A percentile compares a stretch with the other conserved stretches of the same genome.
Evolutionary conservation across 1,140 invertebrate genomes (phyloP).

Genomic region (Hydropsyche tenuis): DNA sequence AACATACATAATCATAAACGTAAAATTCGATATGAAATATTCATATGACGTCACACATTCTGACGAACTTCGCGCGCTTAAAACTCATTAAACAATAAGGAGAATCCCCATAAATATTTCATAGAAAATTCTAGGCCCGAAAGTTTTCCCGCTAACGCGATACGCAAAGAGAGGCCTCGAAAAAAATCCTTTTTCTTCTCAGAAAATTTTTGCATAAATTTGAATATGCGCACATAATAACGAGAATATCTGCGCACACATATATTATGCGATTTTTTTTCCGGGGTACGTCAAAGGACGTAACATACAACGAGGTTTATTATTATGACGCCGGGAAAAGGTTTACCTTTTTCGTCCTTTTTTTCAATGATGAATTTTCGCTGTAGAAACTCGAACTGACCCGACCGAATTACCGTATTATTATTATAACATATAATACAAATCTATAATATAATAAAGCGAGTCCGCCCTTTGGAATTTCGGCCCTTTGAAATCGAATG

Average conservation of each 20-base stretch:
- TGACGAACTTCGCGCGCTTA: not conserved
- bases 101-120: slow-evolving; percentile 16
- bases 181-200: slow-evolving; percentile 5
- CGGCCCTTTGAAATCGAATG: slow-evolving; percentile 12
- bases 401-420: not conserved
- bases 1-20: too few species aligned
- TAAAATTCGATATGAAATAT: too few species aligned
- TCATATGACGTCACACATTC: not conserved
- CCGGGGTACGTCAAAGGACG: not conserved
- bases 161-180: too few species aligned
- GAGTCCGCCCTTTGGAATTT: slow-evolving; percentile 2
- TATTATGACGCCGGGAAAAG: not conserved
- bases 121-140: not conserved
- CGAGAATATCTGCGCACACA: not conserved
- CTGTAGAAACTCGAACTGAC: not conserved
- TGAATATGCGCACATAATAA: slow-evolving; percentile 11
- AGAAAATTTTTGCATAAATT: slow-evolving; percentile 3
- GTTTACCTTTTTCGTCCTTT: not conserved
- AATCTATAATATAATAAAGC: too few species aligned
- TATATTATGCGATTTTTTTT: not conserved
- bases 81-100: slow-evolving; percentile 16
- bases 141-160: too few species aligned
- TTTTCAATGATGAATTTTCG: not conserved
- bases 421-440: too few species aligned
- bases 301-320: not conserved